A percentile compares a stretch with the other conserved stretches of the same genome.
These are phyloP conservation scores for Crotophaga sulcirostris DNA, from an alignment of 2,113 vertebrate species.

Conservation along the genomic window DNA sequence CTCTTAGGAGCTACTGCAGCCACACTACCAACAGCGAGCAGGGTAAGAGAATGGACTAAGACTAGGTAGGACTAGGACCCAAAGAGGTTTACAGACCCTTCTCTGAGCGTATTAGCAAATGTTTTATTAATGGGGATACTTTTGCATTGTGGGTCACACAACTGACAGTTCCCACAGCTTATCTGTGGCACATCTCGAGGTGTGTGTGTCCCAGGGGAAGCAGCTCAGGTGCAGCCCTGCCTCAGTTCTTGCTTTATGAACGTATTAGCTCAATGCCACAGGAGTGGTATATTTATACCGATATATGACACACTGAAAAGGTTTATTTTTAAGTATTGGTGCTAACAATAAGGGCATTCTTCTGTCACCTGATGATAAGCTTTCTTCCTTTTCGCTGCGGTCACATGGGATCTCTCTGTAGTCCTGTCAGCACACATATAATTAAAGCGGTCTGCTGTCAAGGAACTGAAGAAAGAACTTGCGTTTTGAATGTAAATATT, in stretches of 20 bases:
- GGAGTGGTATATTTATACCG: background rate
- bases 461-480: constrained; percentile 38
- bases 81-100: background rate
- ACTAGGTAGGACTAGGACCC: background rate
- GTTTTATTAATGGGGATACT: background rate
- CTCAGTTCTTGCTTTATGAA: background rate
- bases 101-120: background rate
- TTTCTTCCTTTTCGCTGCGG: background rate
- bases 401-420: constrained; percentile 33
- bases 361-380: constrained; percentile 34
- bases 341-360: constrained; percentile 39
- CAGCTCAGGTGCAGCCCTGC: background rate
- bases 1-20: background rate
- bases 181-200: background rate
- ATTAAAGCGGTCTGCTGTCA: constrained; percentile 36
- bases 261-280: background rate
- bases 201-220: background rate
- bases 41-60: background rate
- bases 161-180: background rate
- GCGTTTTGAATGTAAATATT: constrained; percentile 9
- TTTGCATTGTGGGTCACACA: background rate
- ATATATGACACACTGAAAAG: background rate
- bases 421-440: constrained; percentile 46
- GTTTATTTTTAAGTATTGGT: constrained; percentile 22
- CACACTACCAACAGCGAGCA: rapidly evolving